Evolutionary conservation across 1,140 invertebrate genomes (phyloP), one percentile per base, ranked within the genome.

Genomic region (Drosophila saltans): DNA sequence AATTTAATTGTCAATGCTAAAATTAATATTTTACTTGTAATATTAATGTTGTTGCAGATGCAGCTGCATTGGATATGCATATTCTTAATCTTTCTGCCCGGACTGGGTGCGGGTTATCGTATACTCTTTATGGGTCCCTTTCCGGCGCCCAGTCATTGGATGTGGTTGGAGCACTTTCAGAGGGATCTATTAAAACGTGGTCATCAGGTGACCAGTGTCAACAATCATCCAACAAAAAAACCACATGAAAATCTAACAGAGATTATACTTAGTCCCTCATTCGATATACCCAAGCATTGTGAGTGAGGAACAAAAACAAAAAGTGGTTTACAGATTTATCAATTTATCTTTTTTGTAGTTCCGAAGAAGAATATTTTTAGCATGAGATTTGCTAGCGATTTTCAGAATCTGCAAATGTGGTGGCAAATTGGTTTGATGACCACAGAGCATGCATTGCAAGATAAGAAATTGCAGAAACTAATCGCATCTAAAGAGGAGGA

Each of bases 171-270:
- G 61, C 93, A 93, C 24, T 93, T 95, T 45, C 93, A 93, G 16
- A 90, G 93, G 16, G 94, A 94, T 70, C 79, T 95, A 33, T 93
- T 94, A 0, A 67, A 84, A 0, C 93, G 93, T 60, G 95, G 94
- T 2, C 95, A 95, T 76, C 93, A 95, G 71, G 93, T 95, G 2
- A 95, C 94, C 7, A 92, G 94, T 1, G 93, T 95, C 2, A 94
- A 93, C 16, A 93, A 93, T 28, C 89, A 92, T 71, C 93, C 89
- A 70, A 83, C 84, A 0, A 83, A 94, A 43, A 89, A 92, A 7
- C 92, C 92, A 1, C 80, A 92, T 21, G 76, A 80, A 8, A 94
- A 93, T 72, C 93, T 94, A 48, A 93, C 92, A 9, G 92, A 94
- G 74, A 90, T 94, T 2, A 91, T 93, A 57, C 91, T 94, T 0